Percentiles rank a stretch among this genome's conserved stretches.
Evolutionary conservation across 64 coral and sea anemone species (phyloP).

Genomic region (Porites lutea): DNA sequence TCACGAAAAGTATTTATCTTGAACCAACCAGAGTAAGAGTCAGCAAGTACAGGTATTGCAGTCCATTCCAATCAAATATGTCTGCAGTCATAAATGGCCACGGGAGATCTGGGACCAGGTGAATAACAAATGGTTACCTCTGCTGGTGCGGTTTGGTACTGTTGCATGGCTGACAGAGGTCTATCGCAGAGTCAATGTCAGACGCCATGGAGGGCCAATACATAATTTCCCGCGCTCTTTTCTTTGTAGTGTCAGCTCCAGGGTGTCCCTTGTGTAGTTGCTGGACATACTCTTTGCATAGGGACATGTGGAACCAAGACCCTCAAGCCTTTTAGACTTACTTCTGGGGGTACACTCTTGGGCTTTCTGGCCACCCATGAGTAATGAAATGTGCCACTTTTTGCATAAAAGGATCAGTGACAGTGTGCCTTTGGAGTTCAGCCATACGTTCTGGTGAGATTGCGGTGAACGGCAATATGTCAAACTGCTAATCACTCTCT

Average conservation of each 20-base stretch:
- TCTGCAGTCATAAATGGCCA: not conserved
- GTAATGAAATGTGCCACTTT: not conserved
- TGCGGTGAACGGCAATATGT: not conserved
- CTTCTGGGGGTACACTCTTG: not conserved
- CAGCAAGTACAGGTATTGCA: not conserved
- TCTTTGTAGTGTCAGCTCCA: not conserved
- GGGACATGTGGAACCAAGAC: not conserved
- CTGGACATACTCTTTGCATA: not conserved
- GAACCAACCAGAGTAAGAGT: slow-evolving; percentile 1
- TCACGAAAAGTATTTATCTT: not conserved
- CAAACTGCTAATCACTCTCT: not conserved
- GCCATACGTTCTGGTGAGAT: not conserved
- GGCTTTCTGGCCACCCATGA: not conserved
- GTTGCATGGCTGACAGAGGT: not conserved
- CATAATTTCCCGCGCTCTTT: not conserved
- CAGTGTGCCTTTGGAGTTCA: not conserved
- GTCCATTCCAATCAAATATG: not conserved
- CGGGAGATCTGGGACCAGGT: not conserved
- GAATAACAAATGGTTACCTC: slow-evolving; percentile 1
- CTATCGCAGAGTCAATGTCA: not conserved
- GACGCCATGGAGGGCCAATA: not conserved
- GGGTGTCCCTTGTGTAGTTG: not conserved
- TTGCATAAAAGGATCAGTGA: not conserved
- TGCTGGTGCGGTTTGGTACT: not conserved
- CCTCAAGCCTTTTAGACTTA: not conserved